These are phyloP conservation scores for Microcebus lehilahytsara DNA, from an alignment of 2,113 vertebrate species.

Conservation along the genomic window DNA sequence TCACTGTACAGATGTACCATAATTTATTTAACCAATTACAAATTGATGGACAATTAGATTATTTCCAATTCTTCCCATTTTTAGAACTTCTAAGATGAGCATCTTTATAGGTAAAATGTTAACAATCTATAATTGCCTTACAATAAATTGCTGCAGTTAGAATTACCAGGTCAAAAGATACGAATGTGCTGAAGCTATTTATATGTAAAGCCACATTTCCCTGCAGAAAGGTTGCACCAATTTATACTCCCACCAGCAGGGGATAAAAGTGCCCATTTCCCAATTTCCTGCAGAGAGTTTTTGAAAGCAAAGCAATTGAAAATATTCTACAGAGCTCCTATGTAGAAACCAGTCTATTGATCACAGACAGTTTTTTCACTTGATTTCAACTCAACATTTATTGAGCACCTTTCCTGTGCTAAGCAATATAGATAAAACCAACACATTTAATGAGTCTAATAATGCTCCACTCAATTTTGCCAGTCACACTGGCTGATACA, in stretches of 20 bases:
- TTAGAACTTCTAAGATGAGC: background rate
- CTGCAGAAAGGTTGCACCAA: background rate
- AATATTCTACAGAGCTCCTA: background rate
- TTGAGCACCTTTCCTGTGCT: background rate
- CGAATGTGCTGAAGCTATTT: background rate
- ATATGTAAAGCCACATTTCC: background rate
- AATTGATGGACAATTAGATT: background rate
- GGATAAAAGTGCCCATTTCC: background rate
- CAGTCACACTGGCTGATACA: background rate
- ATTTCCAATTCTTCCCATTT: background rate
- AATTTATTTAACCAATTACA: background rate
- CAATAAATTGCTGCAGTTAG: background rate
- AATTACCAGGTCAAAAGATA: conserved; percentile 20
- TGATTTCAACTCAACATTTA: background rate
- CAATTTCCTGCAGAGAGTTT: background rate
- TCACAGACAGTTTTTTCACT: background rate
- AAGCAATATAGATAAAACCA: background rate
- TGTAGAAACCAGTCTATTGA: background rate
- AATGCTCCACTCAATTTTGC: background rate
- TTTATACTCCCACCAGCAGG: background rate
- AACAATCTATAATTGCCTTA: background rate
- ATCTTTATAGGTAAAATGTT: conserved; percentile 9
- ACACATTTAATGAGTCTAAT: conserved; percentile 21
- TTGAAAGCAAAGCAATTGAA: conserved; percentile 20
- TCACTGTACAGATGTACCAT: background rate